Percentiles rank a stretch among this genome's conserved stretches.
These are phyloP conservation scores for Machimus rusticus DNA, from an alignment of 2,888 invertebrate species.

Conservation along the genomic window DNA sequence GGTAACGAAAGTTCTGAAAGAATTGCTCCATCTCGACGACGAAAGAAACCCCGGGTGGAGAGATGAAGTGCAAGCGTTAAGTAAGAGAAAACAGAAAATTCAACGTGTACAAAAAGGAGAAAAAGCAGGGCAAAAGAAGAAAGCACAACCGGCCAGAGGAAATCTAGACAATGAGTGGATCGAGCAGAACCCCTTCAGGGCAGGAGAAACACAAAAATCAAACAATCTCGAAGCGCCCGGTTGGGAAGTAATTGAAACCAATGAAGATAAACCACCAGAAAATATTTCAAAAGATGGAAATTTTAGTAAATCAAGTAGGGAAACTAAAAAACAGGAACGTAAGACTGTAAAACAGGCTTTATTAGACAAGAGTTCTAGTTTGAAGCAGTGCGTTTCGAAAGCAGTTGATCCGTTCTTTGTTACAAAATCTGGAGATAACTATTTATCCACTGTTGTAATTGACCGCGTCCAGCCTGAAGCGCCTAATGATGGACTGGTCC, in stretches of 20 bases:
- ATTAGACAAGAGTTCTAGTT: neutral
- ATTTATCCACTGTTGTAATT: slow-evolving; percentile 56
- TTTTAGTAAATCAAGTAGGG: neutral
- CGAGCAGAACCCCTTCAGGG: neutral
- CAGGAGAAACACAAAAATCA: neutral
- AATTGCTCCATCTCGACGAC: slow-evolving; percentile 51
- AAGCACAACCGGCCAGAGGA: slow-evolving; percentile 46
- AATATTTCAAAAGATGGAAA: neutral
- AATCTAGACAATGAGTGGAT: neutral
- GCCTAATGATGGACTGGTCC: slow-evolving; percentile 46
- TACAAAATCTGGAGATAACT: slow-evolving; percentile 58
- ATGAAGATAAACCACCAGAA: neutral
- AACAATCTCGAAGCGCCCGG: neutral
- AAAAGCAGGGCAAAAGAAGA: slow-evolving; percentile 54
- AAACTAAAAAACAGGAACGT: neutral
- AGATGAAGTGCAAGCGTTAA: slow-evolving; percentile 53
- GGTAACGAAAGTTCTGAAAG: slow-evolving; percentile 51
- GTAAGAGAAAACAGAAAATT: slow-evolving; percentile 51
- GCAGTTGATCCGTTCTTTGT: slow-evolving; percentile 59
- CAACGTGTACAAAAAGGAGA: slow-evolving; percentile 25
- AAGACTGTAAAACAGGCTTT: neutral
- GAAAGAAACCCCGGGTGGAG: slow-evolving; percentile 52
- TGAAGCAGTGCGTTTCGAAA: neutral
- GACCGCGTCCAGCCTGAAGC: slow-evolving; percentile 45
- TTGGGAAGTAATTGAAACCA: neutral